Percentiles rank a stretch among this genome's conserved stretches.
phyloP scores from a whole-genome alignment of 2,113 vertebrate species.

The Proterorhinus semilunaris region DNA sequence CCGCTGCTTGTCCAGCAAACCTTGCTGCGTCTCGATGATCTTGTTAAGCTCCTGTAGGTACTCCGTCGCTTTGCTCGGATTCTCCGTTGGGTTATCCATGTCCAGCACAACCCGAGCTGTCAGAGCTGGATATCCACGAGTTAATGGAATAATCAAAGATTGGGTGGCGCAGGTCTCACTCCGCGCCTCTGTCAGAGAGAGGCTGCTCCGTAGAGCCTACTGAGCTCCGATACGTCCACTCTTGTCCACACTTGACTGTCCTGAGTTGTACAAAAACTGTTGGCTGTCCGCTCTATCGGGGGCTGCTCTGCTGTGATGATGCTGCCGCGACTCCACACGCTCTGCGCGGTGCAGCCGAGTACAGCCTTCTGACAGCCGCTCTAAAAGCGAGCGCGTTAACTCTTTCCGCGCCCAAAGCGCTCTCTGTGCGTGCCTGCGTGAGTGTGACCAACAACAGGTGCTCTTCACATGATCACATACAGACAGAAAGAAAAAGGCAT shows the following conservation, averaged over 20 bases:
- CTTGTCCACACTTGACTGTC: background rate
- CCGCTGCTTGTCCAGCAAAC: constrained; percentile 87
- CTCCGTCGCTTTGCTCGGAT: constrained; percentile 89
- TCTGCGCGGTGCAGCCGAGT: constrained; percentile 17
- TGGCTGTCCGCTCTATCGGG: background rate
- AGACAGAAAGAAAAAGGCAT: too few relatives aligned
- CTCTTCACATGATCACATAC: background rate
- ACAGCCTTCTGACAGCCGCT: background rate
- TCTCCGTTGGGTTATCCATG: constrained; percentile 87
- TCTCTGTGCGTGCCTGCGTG: background rate
- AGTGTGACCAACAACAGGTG: constrained; percentile 20
- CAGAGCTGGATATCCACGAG: constrained; percentile 61
- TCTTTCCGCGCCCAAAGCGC: constrained; percentile 6
- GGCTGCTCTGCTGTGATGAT: background rate
- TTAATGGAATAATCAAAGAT: background rate
- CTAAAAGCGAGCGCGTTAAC: constrained; percentile 2
- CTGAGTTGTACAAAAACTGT: background rate
- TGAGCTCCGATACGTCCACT: background rate
- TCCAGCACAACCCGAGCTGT: constrained; percentile 64
- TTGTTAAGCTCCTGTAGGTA: constrained; percentile 86
- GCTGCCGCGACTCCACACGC: constrained; percentile 5
- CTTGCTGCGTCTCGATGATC: constrained; percentile 89
- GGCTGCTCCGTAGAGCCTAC: background rate
- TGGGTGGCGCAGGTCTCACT: background rate
- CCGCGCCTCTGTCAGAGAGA: background rate